phyloP scores from a whole-genome alignment of 2,888 invertebrate species.

The Aquatica leii region DNA sequence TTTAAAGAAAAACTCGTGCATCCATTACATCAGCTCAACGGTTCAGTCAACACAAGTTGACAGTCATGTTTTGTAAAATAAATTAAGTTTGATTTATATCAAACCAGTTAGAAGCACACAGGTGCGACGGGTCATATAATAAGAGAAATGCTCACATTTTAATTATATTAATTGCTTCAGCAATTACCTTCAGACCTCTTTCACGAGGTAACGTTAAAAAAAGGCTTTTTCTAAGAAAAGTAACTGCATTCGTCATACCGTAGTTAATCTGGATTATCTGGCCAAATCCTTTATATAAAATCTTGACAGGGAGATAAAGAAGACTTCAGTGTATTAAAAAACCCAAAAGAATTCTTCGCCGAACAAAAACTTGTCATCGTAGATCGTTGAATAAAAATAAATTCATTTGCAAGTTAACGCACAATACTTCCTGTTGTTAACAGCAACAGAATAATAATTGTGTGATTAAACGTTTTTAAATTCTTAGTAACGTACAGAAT shows the following conservation, averaged over 20 bases:
- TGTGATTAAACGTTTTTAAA: conserved; percentile 5
- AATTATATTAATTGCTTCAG: conserved; percentile 8
- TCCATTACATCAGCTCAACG: conserved; percentile 28
- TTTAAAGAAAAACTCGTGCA: conserved; percentile 16
- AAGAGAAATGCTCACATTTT: conserved; percentile 1
- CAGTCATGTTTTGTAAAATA: conserved; percentile 21
- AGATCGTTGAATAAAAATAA: conserved; percentile 1
- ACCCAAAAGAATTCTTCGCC: neutral
- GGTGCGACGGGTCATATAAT: conserved; percentile 13
- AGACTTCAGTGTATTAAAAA: neutral
- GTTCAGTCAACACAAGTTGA: conserved; percentile 30
- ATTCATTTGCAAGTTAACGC: conserved; percentile 13
- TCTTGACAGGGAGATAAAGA: neutral
- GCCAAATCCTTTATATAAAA: neutral
- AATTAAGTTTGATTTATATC: conserved; percentile 25
- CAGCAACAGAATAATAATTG: conserved; percentile 1
- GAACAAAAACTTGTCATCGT: neutral
- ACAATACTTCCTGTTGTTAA: conserved; percentile 1
- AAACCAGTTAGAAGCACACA: conserved; percentile 12
- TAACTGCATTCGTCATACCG: neutral
- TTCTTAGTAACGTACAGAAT: conserved; percentile 9
- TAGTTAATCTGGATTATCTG: neutral
- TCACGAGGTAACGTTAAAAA: too few relatives aligned
- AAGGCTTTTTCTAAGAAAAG: neutral
- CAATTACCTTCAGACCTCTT: neutral